Conservation (phyloP, 1,140 invertebrate genomes). For the Antheraea mylitta region DNA sequence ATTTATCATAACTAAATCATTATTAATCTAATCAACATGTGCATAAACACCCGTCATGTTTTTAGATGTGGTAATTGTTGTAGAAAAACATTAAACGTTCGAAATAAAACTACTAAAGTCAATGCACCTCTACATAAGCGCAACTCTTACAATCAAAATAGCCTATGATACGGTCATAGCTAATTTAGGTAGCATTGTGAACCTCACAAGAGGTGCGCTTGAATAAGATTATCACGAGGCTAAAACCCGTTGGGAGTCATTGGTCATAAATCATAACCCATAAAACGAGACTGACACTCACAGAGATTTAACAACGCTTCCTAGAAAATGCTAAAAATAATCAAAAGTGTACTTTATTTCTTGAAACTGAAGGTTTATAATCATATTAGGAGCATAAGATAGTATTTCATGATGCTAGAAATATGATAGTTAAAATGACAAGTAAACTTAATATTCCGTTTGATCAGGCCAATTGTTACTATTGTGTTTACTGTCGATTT, state of each 20-base stretch:
- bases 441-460: slow-evolving; percentile 76
- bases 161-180: slow-evolving; percentile 60
- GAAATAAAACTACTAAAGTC: slow-evolving; percentile 43
- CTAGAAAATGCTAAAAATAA: slow-evolving; percentile 35
- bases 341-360: slow-evolving; percentile 29
- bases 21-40: slow-evolving; percentile 39
- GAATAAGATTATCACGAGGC: slow-evolving; percentile 74
- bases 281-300: slow-evolving; percentile 73
- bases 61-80: slow-evolving; percentile 30
- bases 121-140: slow-evolving; percentile 27
- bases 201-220: slow-evolving; percentile 61
- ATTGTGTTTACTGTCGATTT: slow-evolving; percentile 71
- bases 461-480: slow-evolving; percentile 76
- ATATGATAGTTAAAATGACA: slow-evolving; percentile 73
- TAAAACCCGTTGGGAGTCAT: slow-evolving; percentile 75
- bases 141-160: slow-evolving; percentile 32
- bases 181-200: slow-evolving; percentile 79
- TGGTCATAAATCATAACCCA: slow-evolving; percentile 77
- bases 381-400: slow-evolving; percentile 16
- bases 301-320: slow-evolving; percentile 61
- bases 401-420: slow-evolving; percentile 43
- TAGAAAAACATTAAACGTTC: slow-evolving; percentile 28
- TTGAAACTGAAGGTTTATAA: slow-evolving; percentile 21
- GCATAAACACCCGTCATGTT: slow-evolving; percentile 33
- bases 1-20: slow-evolving; percentile 41